Evolutionary conservation across 2,797 vertebrate species (phyloP), one percentile per base, ranked within the genome.

Genomic region (Echiichthys vipera): DNA sequence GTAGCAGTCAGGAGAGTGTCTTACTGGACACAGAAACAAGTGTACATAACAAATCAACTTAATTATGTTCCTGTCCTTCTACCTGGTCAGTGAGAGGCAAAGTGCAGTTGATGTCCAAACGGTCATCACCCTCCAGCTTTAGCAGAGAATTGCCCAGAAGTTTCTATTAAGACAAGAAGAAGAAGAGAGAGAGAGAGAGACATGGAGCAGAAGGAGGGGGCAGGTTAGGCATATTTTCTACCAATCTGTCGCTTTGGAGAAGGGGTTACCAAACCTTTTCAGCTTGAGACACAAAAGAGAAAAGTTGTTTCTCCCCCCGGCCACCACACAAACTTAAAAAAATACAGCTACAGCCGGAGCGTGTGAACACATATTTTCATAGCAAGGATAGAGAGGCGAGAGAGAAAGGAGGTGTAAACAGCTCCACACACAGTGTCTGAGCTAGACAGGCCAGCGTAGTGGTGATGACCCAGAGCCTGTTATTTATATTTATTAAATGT

Each of bases 41-140:
- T n/a, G n/a, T n/a, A n/a, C 4, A 40, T 25, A 5, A 57, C 32
- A 27, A 5, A 14, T 5, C 30, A 62, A 14, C 11, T 25, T 8
- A 5, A 7, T 25, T 1, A n/a, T 39, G 17, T 37, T 42, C 2
- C 39, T 34, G 6, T 57, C 11, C 1, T 27, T 13, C 45, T 94
- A 98, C 98, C 97, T 99, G 98, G 89, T 99, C 98, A 11, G 97
- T 99, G 83, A 99, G 97, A 27, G 98, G 98, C 85, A 99, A 93
- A 9, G 98, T 99, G 88, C 98, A 99, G 89, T 99, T 99, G 88
- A 99, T 98, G 91, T 99, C 98, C 77, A 99, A 91, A 22, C 98
- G 97, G 66, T 99, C 98, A 65, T 99, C 98, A 40, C 98, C 98
- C 89, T 99, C 98, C 72, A 99, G 90, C 85, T 99, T 99, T 90